phyloP scores from a whole-genome alignment of 2,888 invertebrate species.

The Sminthurinus aureus region DNA sequence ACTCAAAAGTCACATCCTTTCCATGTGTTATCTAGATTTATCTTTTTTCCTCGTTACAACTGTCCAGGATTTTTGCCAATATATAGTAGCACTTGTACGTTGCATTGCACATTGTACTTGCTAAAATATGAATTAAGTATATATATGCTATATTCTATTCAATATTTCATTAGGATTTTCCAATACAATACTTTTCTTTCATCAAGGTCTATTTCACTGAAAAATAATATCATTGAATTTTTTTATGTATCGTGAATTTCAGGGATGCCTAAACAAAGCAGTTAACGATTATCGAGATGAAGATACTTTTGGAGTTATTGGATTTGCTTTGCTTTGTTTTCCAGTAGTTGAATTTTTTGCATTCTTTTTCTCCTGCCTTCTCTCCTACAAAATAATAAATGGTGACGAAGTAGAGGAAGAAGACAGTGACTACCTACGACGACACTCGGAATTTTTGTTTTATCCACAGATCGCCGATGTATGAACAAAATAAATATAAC shows the following conservation, averaged over 20 bases:
- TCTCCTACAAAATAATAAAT: constrained; percentile 6
- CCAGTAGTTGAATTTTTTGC: constrained; percentile 4
- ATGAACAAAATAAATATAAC: too few species aligned
- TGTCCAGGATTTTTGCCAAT: too few species aligned
- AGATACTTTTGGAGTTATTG: background rate
- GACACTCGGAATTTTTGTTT: background rate
- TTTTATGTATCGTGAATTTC: background rate
- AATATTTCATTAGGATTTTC: too few species aligned
- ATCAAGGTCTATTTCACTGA: too few species aligned
- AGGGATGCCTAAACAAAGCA: constrained; percentile 10
- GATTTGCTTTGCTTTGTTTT: background rate
- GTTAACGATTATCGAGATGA: constrained; percentile 4
- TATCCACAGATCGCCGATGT: constrained; percentile 12
- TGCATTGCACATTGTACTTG: too few species aligned
- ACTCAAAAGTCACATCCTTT: background rate
- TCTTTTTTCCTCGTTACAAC: too few species aligned
- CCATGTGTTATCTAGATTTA: too few species aligned
- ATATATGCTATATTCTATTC: too few species aligned
- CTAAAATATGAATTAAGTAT: too few species aligned
- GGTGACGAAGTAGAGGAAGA: constrained; percentile 1
- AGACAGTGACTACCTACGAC: background rate
- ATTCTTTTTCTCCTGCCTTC: constrained; percentile 4
- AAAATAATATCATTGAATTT: background rate
- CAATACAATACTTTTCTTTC: too few species aligned
- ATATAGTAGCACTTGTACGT: too few species aligned